Conservation (phyloP, 2,888 invertebrate species). For the Temnothorax ravouxi region DNA sequence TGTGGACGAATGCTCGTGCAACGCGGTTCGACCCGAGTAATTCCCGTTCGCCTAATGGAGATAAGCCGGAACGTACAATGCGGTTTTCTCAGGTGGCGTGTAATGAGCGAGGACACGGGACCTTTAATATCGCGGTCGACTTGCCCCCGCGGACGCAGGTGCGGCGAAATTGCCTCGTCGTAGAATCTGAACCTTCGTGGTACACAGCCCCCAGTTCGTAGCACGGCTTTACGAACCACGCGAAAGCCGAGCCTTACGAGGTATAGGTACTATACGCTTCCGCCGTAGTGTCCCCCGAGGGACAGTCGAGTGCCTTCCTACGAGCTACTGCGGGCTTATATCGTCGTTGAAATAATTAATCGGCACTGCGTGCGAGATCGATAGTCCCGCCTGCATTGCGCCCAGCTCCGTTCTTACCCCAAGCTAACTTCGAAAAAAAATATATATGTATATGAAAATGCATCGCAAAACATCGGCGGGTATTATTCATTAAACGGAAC, state of each 20-base stretch:
- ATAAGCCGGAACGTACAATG: slow-evolving; percentile 77
- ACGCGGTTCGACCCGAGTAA: slow-evolving; percentile 65
- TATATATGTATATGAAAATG: neutral
- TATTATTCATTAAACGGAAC: neutral
- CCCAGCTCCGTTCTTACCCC: neutral
- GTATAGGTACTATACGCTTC: slow-evolving; percentile 26
- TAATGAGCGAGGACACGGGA: slow-evolving; percentile 76
- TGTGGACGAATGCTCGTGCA: slow-evolving; percentile 43
- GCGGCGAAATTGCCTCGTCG: slow-evolving; percentile 70
- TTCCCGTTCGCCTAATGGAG: slow-evolving; percentile 77
- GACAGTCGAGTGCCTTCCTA: slow-evolving; percentile 65
- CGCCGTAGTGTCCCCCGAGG: slow-evolving; percentile 59
- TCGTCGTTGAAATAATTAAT: slow-evolving; percentile 73
- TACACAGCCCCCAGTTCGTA: neutral
- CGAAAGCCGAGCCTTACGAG: slow-evolving; percentile 60
- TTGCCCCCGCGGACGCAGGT: slow-evolving; percentile 72
- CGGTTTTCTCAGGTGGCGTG: slow-evolving; percentile 77
- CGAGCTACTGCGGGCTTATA: slow-evolving; percentile 51
- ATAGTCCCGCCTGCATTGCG: slow-evolving; percentile 28
- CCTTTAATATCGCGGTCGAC: slow-evolving; percentile 74
- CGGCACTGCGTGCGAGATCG: slow-evolving; percentile 48
- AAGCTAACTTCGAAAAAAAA: neutral
- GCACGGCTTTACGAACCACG: slow-evolving; percentile 66
- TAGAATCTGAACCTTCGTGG: slow-evolving; percentile 71
- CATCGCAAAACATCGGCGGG: neutral